phyloP scores from a whole-genome alignment of 2,888 invertebrate genomes.

The Antitype chi region DNA sequence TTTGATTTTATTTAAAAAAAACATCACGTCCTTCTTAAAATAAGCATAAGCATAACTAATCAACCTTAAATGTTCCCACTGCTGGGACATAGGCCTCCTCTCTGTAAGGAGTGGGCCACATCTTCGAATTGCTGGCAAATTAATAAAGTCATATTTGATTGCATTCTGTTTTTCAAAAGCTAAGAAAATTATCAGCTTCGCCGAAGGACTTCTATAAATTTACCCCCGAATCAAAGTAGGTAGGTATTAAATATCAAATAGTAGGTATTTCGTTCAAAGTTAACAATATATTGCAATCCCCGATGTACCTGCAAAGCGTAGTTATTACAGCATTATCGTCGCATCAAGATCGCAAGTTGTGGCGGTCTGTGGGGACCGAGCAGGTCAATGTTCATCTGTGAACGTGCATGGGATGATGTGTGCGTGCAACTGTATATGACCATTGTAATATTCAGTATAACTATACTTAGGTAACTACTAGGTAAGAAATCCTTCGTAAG shows the following conservation, averaged over 20 bases:
- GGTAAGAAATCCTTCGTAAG: not conserved
- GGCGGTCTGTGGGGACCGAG: constrained; percentile 35
- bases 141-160: not conserved
- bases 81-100: not conserved
- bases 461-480: constrained; percentile 1
- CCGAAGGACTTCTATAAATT: not conserved
- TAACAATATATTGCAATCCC: constrained; percentile 32
- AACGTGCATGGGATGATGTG: constrained; percentile 8
- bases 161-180: not conserved
- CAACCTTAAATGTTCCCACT: not conserved
- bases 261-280: constrained; percentile 4
- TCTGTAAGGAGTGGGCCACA: not conserved
- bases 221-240: not conserved
- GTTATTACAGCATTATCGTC: constrained; percentile 47
- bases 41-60: not conserved
- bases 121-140: not conserved
- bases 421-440: constrained; percentile 6
- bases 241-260: not conserved
- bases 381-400: constrained; percentile 33
- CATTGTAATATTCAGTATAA: constrained; percentile 21
- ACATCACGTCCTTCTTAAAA: not conserved
- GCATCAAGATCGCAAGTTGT: constrained; percentile 45
- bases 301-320: constrained; percentile 15
- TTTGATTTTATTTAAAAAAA: constrained; percentile 11
- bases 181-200: not conserved